Percentiles rank a stretch among this genome's conserved stretches.
These are phyloP conservation scores for Morone saxatilis DNA, from an alignment of 2,113 vertebrate species.

Conservation along the genomic window DNA sequence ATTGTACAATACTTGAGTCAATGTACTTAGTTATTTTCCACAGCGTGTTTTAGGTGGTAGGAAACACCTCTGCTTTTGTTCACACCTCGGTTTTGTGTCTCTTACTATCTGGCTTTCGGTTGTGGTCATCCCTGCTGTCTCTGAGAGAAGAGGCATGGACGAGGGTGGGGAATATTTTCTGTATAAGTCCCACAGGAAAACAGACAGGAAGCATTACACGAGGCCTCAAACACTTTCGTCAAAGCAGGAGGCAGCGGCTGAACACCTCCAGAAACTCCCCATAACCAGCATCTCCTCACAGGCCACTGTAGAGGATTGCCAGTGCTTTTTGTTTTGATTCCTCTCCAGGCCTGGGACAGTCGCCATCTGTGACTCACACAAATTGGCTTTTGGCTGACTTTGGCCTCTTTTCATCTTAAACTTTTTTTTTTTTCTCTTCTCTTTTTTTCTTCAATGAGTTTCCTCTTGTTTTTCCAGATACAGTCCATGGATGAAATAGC, in stretches of 20 bases:
- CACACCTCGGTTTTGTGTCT: conserved; percentile 3
- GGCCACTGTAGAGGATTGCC: conserved; percentile 5
- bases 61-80: conserved; percentile 8
- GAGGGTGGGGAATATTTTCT: conserved; percentile 70
- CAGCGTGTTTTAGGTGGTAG: background rate
- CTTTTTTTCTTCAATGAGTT: conserved; percentile 58
- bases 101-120: conserved; percentile 23
- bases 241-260: conserved; percentile 28
- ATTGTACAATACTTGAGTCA: background rate
- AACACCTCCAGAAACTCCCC: conserved; percentile 50
- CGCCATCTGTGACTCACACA: conserved; percentile 77
- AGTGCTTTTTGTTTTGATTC: conserved; percentile 68
- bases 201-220: conserved; percentile 63
- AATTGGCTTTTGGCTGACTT: conserved; percentile 65
- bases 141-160: conserved; percentile 34
- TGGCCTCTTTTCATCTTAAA: conserved; percentile 52
- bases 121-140: background rate
- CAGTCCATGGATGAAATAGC: conserved; percentile 65
- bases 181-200: conserved; percentile 69
- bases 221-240: conserved; percentile 23
- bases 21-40: background rate
- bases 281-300: conserved; percentile 23
- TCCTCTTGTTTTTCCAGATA: conserved; percentile 79
- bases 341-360: conserved; percentile 72
- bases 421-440: conserved; percentile 24